Evolutionary conservation across 2,888 invertebrate species (phyloP).

Genomic region (Troilus luridus): DNA sequence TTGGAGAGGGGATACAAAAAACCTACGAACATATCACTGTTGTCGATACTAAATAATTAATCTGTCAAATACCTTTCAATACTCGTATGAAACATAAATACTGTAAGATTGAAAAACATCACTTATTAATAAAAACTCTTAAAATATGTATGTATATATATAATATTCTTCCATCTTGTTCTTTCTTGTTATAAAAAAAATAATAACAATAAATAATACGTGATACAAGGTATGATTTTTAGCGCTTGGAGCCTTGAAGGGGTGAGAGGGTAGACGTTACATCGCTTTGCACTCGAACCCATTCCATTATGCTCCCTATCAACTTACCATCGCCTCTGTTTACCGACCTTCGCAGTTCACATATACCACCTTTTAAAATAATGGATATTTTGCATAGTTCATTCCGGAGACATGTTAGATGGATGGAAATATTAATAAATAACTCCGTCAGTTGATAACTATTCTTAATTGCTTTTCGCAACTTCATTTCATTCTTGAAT

Average conservation of each 20-base stretch:
- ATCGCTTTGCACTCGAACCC: conserved; percentile 9
- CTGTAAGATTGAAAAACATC: no score
- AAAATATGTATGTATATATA: no score
- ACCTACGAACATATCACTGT: no score
- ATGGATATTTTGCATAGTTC: background rate
- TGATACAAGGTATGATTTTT: background rate
- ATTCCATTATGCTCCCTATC: conserved; percentile 2
- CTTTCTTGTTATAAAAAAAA: background rate
- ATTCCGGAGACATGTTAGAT: background rate
- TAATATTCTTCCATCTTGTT: no score
- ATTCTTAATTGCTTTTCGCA: no score
- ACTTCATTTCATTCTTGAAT: no score
- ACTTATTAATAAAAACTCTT: no score
- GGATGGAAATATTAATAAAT: background rate
- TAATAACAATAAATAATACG: background rate
- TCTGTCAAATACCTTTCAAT: no score
- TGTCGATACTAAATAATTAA: no score
- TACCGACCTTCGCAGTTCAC: background rate
- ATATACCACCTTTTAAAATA: background rate
- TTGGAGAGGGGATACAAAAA: no score
- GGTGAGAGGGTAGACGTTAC: background rate
- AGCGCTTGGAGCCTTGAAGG: background rate
- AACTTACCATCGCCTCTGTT: background rate
- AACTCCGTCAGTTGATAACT: no score
- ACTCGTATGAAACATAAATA: no score